Conservation (phyloP, 2,113 vertebrate genomes). For the Haplochromis burtoni region DNA sequence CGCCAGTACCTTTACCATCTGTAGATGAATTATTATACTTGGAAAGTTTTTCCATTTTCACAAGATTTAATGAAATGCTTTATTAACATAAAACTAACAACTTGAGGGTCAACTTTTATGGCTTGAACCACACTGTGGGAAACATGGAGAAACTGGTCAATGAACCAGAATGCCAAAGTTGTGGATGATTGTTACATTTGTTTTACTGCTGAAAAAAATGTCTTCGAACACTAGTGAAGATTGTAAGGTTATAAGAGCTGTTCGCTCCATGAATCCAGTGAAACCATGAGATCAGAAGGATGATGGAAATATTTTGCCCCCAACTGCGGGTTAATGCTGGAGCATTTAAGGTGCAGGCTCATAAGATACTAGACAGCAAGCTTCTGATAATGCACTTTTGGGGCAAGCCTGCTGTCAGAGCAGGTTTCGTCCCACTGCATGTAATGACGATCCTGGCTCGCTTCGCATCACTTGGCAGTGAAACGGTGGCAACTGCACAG, state of each 20-base stretch:
- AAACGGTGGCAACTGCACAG: neutral
- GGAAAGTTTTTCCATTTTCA: neutral
- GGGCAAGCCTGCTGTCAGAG: slow-evolving; percentile 29
- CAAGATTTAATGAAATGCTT: neutral
- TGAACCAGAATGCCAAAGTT: neutral
- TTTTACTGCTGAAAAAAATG: neutral
- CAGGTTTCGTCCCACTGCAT: slow-evolving; percentile 12
- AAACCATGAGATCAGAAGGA: neutral
- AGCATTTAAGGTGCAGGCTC: slow-evolving; percentile 1
- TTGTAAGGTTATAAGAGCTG: neutral
- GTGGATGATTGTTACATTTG: neutral
- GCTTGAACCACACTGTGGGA: neutral
- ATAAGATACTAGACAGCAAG: slow-evolving; percentile 19
- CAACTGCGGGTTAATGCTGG: neutral
- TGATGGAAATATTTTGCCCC: neutral
- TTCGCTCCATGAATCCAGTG: neutral
- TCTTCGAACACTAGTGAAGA: neutral
- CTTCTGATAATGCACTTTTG: slow-evolving; percentile 8
- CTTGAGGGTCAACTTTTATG: neutral
- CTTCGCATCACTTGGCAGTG: slow-evolving; percentile 9
- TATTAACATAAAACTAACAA: neutral
- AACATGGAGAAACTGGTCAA: neutral
- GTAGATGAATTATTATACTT: neutral
- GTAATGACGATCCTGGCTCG: neutral
- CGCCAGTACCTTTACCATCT: neutral